Evolutionary conservation across 2,113 vertebrate genomes (phyloP).

Genomic region (Megaptera novaeangliae): DNA sequence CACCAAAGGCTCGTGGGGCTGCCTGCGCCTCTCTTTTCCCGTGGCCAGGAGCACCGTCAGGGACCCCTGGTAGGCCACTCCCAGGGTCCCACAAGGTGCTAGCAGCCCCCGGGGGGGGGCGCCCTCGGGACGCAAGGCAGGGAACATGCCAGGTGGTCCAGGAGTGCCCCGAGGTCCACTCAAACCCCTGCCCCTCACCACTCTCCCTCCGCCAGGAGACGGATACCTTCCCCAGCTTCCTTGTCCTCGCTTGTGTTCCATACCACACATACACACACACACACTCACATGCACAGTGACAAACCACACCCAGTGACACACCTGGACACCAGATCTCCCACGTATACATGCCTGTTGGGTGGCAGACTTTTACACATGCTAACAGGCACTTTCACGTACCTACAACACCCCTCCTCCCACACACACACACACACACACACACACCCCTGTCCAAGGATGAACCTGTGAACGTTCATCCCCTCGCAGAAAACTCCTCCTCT

Average conservation of each 20-base stretch:
- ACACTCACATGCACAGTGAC: neutral
- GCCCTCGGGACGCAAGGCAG: neutral
- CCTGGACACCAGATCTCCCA: neutral
- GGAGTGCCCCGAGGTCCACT: neutral
- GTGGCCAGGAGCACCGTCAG: neutral
- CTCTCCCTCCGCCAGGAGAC: neutral
- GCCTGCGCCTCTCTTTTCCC: neutral
- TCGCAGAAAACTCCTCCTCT: neutral
- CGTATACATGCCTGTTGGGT: neutral
- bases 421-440: too few species aligned
- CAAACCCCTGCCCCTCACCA: neutral
- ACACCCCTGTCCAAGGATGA: neutral
- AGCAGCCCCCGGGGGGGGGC: too few species aligned
- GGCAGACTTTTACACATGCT: neutral
- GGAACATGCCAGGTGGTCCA: neutral
- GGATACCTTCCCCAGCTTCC: neutral
- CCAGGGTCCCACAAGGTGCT: neutral
- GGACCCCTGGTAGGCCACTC: neutral
- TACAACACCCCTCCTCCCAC: neutral
- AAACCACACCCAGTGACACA: neutral
- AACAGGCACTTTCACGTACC: neutral
- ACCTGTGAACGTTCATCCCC: neutral
- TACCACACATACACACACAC: accelerated
- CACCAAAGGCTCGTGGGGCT: neutral
- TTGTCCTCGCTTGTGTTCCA: accelerated